A percentile compares a stretch with the other conserved stretches of the same genome.
Conservation (phyloP, 2,113 vertebrate genomes). For the Tetrao urogallus region DNA sequence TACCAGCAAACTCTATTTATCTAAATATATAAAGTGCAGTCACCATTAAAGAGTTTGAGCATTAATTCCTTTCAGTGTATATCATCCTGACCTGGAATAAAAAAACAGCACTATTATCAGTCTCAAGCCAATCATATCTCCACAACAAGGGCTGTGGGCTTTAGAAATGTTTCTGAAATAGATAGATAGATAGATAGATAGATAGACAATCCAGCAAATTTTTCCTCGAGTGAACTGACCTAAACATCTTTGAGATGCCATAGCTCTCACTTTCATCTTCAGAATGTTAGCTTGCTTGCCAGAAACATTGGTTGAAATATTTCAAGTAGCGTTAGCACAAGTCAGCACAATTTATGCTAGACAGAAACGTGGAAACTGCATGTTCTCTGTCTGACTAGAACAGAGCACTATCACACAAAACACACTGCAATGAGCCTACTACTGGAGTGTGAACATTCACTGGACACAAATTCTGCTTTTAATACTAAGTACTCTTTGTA, state of each 20-base stretch:
- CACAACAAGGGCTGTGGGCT: background rate
- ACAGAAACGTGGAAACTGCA: conserved; percentile 12
- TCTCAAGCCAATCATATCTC: background rate
- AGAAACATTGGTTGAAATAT: background rate
- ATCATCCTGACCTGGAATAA: background rate
- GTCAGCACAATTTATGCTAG: background rate
- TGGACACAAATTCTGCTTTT: background rate
- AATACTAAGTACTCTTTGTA: background rate
- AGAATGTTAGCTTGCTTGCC: background rate
- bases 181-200: too few species aligned
- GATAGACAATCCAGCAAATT: background rate
- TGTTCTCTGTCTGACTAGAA: background rate
- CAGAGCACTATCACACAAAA: background rate
- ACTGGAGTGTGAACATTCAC: background rate
- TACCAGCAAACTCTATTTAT: background rate
- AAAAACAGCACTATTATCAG: background rate
- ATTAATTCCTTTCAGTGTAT: background rate
- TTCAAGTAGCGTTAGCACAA: background rate
- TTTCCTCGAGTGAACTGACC: background rate
- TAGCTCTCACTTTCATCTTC: background rate
- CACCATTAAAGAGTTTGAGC: background rate
- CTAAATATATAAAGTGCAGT: conserved; percentile 11
- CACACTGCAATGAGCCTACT: background rate
- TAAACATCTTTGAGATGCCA: background rate
- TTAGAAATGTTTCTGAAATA: background rate